Percentiles rank a stretch among this genome's conserved stretches.
Conservation (phyloP, 1,140 invertebrate species). For the Eriocheir sinensis region DNA sequence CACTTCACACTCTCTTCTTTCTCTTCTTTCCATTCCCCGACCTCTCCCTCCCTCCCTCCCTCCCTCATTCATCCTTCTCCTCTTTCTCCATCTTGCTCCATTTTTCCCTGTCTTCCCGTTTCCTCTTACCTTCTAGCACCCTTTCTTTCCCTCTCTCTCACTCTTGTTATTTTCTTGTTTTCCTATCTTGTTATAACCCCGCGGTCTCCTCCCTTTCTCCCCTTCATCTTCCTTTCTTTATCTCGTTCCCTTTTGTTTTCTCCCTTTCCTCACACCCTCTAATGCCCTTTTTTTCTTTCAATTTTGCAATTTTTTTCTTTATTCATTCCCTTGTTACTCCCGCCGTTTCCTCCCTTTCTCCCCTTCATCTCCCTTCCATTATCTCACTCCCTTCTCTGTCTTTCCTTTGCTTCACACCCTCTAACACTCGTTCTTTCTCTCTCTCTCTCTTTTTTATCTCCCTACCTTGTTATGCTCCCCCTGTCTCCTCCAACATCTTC, state of each 20-base stretch:
- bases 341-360: neutral
- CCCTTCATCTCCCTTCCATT: neutral
- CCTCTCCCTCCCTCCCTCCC: neutral
- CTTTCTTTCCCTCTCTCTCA: neutral
- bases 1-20: neutral
- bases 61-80: neutral
- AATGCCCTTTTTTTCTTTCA: neutral
- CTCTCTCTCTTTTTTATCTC: neutral
- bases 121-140: neutral
- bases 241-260: neutral
- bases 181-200: neutral
- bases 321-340: neutral
- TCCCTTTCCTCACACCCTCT: neutral
- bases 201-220: neutral
- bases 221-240: neutral
- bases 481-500: neutral
- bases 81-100: neutral
- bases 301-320: neutral
- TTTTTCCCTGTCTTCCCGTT: neutral
- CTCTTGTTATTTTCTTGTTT: neutral
- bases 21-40: neutral
- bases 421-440: neutral
- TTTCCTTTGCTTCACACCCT: too few species aligned
- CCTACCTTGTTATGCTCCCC: neutral
- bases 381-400: constrained; percentile 4